Conservation (phyloP, 2,888 invertebrate species). For the Tetrapedia diversipes region DNA sequence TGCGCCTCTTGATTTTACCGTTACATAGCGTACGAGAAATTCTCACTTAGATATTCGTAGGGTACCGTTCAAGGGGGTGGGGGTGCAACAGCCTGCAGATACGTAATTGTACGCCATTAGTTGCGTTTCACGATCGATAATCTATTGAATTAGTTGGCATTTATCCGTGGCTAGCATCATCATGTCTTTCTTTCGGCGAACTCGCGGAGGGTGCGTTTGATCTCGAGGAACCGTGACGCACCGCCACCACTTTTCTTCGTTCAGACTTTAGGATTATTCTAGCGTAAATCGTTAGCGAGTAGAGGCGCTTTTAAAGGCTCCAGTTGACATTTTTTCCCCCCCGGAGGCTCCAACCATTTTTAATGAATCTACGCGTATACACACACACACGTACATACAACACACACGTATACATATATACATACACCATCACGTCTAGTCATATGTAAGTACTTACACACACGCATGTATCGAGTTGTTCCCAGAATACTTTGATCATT, state of each 20-base stretch:
- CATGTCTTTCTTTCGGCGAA: constrained; percentile 39
- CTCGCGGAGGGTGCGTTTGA: constrained; percentile 39
- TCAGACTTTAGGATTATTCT: constrained; percentile 38
- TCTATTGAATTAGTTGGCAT: constrained; percentile 43
- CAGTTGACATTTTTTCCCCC: constrained; percentile 18
- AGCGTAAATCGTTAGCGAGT: constrained; percentile 51
- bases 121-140: constrained; percentile 52
- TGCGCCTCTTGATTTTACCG: constrained; percentile 55
- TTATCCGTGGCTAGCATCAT: constrained; percentile 46
- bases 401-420: not conserved
- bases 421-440: not conserved
- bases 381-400: not conserved
- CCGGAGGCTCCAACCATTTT: constrained; percentile 37
- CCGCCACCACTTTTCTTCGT: constrained; percentile 29
- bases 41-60: constrained; percentile 44
- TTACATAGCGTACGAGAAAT: constrained; percentile 42
- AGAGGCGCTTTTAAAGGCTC: constrained; percentile 19
- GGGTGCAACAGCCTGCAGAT: constrained; percentile 32
- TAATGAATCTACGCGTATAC: constrained; percentile 9
- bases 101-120: constrained; percentile 48
- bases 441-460: not conserved
- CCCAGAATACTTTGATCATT: constrained; percentile 27
- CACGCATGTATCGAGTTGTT: constrained; percentile 29
- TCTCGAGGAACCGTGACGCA: constrained; percentile 51
- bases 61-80: constrained; percentile 36